phyloP scores from a whole-genome alignment of 1,140 invertebrate species.

The Aphelinus atriplicis region DNA sequence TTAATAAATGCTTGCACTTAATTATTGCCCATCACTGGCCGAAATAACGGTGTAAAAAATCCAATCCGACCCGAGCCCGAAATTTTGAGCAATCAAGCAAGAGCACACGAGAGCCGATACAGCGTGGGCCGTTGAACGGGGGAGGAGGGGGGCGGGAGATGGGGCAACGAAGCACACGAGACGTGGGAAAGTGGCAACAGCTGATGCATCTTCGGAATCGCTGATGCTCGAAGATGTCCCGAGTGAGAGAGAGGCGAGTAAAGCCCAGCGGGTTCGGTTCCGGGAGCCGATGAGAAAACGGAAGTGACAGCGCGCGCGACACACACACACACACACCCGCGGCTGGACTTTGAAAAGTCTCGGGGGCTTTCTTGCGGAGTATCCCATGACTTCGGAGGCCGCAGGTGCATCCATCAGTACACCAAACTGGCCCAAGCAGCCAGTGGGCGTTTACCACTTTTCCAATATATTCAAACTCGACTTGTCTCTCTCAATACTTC shows the following conservation, averaged over 20 bases:
- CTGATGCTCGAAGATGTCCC: neutral
- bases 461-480: constrained; percentile 42
- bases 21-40: no score
- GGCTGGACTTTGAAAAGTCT: constrained; percentile 6
- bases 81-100: no score
- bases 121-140: no score
- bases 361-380: constrained; percentile 26
- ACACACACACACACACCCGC: constrained; percentile 1
- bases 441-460: constrained; percentile 58
- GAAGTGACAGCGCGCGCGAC: constrained; percentile 12
- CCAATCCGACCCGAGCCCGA: no score
- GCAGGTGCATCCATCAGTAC: constrained; percentile 52
- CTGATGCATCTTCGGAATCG: neutral
- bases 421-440: neutral
- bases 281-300: constrained; percentile 24
- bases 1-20: no score
- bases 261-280: constrained; percentile 14
- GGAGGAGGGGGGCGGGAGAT: no score
- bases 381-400: constrained; percentile 34
- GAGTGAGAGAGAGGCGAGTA: neutral
- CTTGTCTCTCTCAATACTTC: constrained; percentile 42
- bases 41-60: no score
- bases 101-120: no score
- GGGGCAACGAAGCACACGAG: no score
- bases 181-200: neutral